A percentile compares a stretch with the other conserved stretches of the same genome.
These are phyloP conservation scores for Gandaritis pyraliata DNA, from an alignment of 2,888 invertebrate genomes.

Conservation along the genomic window DNA sequence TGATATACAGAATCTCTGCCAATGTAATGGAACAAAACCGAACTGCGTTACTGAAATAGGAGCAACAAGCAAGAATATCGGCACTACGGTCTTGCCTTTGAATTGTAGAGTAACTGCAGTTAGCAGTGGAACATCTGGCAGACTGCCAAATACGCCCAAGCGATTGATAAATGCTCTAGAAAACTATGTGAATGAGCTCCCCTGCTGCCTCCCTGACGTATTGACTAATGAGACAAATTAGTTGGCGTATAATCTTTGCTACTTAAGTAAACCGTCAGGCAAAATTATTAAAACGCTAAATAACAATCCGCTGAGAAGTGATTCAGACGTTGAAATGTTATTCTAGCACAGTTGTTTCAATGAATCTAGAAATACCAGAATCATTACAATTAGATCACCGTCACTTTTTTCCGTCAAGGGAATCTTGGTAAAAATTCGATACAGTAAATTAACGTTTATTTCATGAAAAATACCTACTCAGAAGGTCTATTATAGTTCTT, in stretches of 20 bases:
- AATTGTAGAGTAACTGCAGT: slow-evolving; percentile 38
- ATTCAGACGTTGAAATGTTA: not conserved
- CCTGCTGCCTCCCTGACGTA: slow-evolving; percentile 25
- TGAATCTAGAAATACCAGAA: slow-evolving; percentile 3
- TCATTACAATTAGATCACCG: not conserved
- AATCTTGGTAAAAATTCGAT: no score
- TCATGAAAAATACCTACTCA: not conserved
- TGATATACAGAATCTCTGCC: slow-evolving; percentile 26
- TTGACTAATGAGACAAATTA: slow-evolving; percentile 30
- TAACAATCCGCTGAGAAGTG: slow-evolving; percentile 1
- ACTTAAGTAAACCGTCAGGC: slow-evolving; percentile 11
- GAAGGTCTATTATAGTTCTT: slow-evolving; percentile 14
- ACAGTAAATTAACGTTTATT: not conserved
- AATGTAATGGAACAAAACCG: slow-evolving; percentile 32
- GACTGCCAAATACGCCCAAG: slow-evolving; percentile 46
- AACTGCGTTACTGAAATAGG: slow-evolving; percentile 36
- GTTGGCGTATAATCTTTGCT: slow-evolving; percentile 4
- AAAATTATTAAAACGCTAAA: slow-evolving; percentile 14
- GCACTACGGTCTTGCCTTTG: slow-evolving; percentile 25
- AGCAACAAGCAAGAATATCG: slow-evolving; percentile 42
- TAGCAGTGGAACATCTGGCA: slow-evolving; percentile 47
- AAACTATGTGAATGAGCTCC: slow-evolving; percentile 50
- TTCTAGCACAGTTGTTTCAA: slow-evolving; percentile 1
- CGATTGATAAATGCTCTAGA: slow-evolving; percentile 51
- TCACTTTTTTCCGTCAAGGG: no score